Base-by-base conservation (phyloP, 2,797 vertebrate species). In the Oreonectes daqikongensis region DNA sequence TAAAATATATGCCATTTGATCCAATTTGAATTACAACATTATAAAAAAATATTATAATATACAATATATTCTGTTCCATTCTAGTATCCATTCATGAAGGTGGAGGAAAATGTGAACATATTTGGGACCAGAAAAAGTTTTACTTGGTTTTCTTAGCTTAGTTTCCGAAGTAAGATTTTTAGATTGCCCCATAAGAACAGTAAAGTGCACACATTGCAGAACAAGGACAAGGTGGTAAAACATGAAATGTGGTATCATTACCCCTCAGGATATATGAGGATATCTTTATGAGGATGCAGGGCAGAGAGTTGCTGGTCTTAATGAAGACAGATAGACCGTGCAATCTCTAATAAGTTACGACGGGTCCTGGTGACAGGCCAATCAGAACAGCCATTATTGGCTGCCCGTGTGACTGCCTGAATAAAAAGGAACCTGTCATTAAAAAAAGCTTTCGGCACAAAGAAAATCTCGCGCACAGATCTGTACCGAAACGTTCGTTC, bases 261-360 rank as follows among this genome's bases (percentile, higher is more conserved):
- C 35, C 50, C 11, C 20, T 64, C 32, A 40, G 24, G 52, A 46
- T 59, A 28, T 35, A 48, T 68, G 50, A 59, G 52, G 50, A 75
- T 48, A 35, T 59, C 35, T 75, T 66, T 66, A 75, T 75, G 63
- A 24, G 64, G 35, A 75, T n/a, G 42, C 15, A 44, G 52, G 63
- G 14, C 24, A 10, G 26, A 59, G 26, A 28, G 26, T 52, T n/a
- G 26, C 63, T 57, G 50, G 26, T 46, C 50, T 52, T 80, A 80
- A 76, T 80, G 73, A 70, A 60, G 68, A 72, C 42, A 80, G 60
- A 80, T 76, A 69, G 60, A 69, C 35, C 55, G 22, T 55, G 32
- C 32, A 24, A 35, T 65, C 30, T 53, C 9, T 69, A 69, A 77
- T 81, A 73, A 64, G 20, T 52, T 42, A 52, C 52, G 67, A 67